phyloP scores from a whole-genome alignment of 2,888 invertebrate genomes.

The Enoplolaimus lenunculus region DNA sequence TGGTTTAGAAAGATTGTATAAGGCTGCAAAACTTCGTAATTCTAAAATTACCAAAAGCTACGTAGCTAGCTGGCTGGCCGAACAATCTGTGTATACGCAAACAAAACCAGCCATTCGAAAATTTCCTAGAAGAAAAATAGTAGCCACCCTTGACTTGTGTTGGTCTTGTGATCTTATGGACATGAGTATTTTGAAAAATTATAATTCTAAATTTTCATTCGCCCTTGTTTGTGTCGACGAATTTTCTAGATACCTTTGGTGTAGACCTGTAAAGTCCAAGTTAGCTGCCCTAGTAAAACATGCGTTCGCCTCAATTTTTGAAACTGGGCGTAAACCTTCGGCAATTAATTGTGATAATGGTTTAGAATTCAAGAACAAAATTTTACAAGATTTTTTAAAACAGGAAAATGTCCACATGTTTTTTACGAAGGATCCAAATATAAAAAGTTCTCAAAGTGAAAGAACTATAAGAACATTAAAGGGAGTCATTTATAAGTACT shows the following conservation, averaged over 20 bases:
- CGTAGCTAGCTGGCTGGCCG: no score
- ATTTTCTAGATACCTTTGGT: slow-evolving; percentile 4
- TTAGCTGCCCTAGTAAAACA: not conserved
- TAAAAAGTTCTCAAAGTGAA: not conserved
- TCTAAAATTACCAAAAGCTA: not conserved
- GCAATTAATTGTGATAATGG: not conserved
- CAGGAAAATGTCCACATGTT: not conserved
- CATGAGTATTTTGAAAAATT: not conserved
- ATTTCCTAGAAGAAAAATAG: not conserved
- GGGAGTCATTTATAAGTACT: not conserved
- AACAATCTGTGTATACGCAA: no score
- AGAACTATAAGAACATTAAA: slow-evolving; percentile 1
- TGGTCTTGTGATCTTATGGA: slow-evolving; percentile 1
- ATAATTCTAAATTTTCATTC: not conserved
- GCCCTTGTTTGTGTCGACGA: not conserved
- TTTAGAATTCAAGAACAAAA: not conserved
- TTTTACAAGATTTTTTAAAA: not conserved
- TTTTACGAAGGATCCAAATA: slow-evolving; percentile 7
- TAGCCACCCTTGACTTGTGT: not conserved
- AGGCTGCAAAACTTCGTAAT: not conserved
- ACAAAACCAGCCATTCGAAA: not conserved
- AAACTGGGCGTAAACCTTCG: not conserved
- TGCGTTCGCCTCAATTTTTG: not conserved
- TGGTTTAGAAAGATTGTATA: not conserved
- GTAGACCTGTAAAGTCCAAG: not conserved